Conservation (phyloP, 2,113 vertebrate genomes). For the Thomomys bottae region DNA sequence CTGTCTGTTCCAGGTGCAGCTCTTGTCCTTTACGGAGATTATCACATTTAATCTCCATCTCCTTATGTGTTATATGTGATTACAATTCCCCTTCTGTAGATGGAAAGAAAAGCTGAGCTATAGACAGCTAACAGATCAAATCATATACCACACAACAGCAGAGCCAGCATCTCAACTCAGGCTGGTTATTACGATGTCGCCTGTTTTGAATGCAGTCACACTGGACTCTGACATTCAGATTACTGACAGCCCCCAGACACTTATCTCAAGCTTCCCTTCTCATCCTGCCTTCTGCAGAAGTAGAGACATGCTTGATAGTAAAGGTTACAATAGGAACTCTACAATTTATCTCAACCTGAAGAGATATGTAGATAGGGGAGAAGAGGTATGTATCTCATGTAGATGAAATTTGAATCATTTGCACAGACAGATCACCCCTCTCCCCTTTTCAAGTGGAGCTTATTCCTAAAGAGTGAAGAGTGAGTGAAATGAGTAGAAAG, state of each 20-base stretch:
- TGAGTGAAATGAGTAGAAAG: neutral
- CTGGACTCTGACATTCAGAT: neutral
- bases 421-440: neutral
- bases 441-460: neutral
- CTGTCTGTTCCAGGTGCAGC: neutral
- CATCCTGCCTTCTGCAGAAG: neutral
- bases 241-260: neutral
- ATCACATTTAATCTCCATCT: slow-evolving; percentile 3
- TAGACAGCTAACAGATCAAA: neutral
- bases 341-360: neutral
- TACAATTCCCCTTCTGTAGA: neutral
- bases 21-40: neutral
- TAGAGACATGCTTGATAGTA: neutral
- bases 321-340: neutral
- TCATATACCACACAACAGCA: neutral
- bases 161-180: neutral
- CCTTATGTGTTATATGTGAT: neutral
- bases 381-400: neutral
- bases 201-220: neutral
- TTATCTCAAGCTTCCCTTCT: neutral
- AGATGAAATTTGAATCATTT: neutral
- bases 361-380: neutral
- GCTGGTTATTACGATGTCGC: neutral
- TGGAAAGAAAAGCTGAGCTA: neutral
- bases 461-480: neutral